A percentile compares a stretch with the other conserved stretches of the same genome.
phyloP scores from a whole-genome alignment of 2,113 vertebrate species.

The Taurulus bubalis region DNA sequence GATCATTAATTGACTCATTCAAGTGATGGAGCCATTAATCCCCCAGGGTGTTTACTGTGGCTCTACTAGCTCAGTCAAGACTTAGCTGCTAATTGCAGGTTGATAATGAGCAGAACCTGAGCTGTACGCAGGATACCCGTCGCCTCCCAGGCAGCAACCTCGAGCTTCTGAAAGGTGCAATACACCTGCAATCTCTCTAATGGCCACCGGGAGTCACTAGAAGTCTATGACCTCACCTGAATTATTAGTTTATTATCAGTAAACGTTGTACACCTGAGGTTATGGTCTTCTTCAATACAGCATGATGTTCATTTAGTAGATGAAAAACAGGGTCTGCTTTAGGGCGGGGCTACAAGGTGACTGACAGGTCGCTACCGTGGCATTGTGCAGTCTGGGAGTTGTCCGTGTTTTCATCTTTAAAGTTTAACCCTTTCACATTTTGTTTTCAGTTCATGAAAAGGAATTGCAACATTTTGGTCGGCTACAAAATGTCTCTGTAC shows the following conservation, averaged over 20 bases:
- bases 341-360: background rate
- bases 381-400: background rate
- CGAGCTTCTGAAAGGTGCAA: background rate
- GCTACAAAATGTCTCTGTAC: no score
- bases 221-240: background rate
- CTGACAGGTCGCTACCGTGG: background rate
- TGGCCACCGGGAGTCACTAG: no score
- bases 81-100: background rate
- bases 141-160: background rate
- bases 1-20: slow-evolving; percentile 37
- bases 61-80: slow-evolving; percentile 20
- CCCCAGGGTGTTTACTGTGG: slow-evolving; percentile 3
- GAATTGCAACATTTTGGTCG: no score
- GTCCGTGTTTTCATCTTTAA: background rate
- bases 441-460: no score
- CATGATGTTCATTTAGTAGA: background rate
- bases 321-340: background rate
- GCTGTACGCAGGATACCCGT: background rate
- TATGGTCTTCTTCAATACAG: background rate
- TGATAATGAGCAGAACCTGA: background rate
- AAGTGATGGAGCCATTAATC: slow-evolving; percentile 16
- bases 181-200: background rate
- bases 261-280: background rate
- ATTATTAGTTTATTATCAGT: background rate
- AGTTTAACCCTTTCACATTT: no score